Base-by-base conservation (phyloP, 2,113 vertebrate genomes). In the Blennius ocellaris region DNA sequence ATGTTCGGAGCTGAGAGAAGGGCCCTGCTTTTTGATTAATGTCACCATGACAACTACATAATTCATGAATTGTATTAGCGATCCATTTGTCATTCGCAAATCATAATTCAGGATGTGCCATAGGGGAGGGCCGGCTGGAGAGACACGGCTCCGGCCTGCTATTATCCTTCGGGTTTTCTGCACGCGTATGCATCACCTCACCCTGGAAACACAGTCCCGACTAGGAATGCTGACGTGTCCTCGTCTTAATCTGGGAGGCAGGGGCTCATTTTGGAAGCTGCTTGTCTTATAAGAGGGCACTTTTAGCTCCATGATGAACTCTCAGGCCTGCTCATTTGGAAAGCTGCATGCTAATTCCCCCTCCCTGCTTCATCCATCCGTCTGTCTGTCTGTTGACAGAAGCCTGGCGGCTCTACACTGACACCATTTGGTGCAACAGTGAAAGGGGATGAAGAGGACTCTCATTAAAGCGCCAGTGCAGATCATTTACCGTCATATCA, bases 31-130 rank as follows among this genome's bases (percentile, higher is more conserved):
- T 91, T 90, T 92, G 90, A 94, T 94, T 87, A 93, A 93, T 90
- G 89, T 93, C 90, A 62, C 89, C 87, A 86, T 92, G 93, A 93
- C 91, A 91, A 93, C 92, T 93, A 88, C 90, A 93, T 93, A 94
- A 94, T 92, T 93, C 91, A 92, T 93, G 92, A 92, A 90, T 92
- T 91, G 90, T 90, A 92, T 94, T 94, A 93, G 92, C 57, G 61
- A 83, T 87, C 89, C 89, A 92, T 93, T 93, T 93, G 89, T 93
- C 91, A 90, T 91, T 88, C 88, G 83, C 89, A 82, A 93, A 91
- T 91, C 91, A 85, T 90, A 86, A 92, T 92, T 93, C 79, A 86
- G 80, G 80, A 64, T 86, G 77, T 82, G 73, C 67, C 72, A 84
- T 76, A 78, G 73, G 69, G 79, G 85, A 82, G 62, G 63, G 73